A percentile compares a stretch with the other conserved stretches of the same genome.
phyloP scores from a whole-genome alignment of 2,797 vertebrate species.

The Tragopan temminckii region DNA sequence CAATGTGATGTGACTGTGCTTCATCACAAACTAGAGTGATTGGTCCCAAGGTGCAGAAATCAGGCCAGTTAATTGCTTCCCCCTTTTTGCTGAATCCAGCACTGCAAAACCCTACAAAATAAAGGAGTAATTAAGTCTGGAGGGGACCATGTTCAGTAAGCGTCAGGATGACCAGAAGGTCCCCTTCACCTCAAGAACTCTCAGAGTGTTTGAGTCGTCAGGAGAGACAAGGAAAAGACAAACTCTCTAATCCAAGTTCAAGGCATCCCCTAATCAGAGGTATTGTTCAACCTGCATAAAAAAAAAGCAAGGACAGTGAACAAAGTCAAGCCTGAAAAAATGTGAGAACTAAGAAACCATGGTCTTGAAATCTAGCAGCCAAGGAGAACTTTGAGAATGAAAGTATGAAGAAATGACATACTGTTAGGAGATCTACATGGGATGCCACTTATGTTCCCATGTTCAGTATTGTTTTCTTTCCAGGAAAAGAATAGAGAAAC shows the following conservation, averaged over 20 bases:
- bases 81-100: background rate
- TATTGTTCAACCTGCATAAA: background rate
- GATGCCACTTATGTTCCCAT: background rate
- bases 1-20: background rate
- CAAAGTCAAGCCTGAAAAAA: background rate
- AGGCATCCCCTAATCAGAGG: background rate
- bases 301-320: background rate
- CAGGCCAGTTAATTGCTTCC: background rate
- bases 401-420: background rate
- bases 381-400: background rate
- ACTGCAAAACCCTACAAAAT: background rate
- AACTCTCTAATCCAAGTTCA: background rate
- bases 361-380: background rate
- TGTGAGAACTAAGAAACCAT: background rate
- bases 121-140: background rate
- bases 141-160: background rate
- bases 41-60: background rate
- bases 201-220: background rate
- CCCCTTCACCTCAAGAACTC: background rate
- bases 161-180: background rate
- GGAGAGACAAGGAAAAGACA: background rate
- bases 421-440: background rate
- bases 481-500: background rate
- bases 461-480: background rate
- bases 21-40: background rate